Evolutionary conservation across 2,888 invertebrate genomes (phyloP).

Genomic region (Uropetala carovei): DNA sequence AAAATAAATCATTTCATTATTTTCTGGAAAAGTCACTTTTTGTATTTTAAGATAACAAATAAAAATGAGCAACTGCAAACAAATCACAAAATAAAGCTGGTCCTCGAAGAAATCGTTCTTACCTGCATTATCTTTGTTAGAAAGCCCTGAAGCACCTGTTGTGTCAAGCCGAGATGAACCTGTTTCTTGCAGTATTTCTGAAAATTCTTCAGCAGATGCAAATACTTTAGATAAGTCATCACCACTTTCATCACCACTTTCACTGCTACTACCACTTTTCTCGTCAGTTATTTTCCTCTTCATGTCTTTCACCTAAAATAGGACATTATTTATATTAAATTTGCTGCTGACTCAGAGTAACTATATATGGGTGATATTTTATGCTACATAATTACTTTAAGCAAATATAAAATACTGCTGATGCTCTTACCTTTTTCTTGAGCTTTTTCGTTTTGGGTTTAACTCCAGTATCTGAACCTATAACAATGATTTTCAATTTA

Average conservation of each 20-base stretch:
- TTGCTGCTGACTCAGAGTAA: too few relatives aligned
- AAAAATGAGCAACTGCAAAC: conserved; percentile 65
- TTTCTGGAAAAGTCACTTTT: background rate
- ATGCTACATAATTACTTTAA: too few relatives aligned
- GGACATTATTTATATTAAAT: too few relatives aligned
- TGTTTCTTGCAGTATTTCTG: conserved; percentile 90
- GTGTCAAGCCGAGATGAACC: conserved; percentile 79
- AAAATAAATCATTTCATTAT: conserved; percentile 69
- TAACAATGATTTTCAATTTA: background rate
- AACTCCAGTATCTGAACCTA: conserved; percentile 1
- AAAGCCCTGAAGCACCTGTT: conserved; percentile 83
- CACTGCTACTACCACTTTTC: conserved; percentile 66
- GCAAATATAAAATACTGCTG: too few relatives aligned
- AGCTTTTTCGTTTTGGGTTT: background rate
- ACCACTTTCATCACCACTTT: conserved; percentile 68
- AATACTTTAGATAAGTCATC: conserved; percentile 77
- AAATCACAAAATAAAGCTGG: conserved; percentile 64
- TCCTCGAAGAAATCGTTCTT: conserved; percentile 67
- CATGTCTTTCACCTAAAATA: background rate
- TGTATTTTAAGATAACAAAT: conserved; percentile 30
- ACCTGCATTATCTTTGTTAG: conserved; percentile 87
- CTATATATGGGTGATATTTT: too few relatives aligned
- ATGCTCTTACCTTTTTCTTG: background rate
- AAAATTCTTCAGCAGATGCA: conserved; percentile 93
- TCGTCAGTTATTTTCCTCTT: conserved; percentile 67